phyloP scores from a whole-genome alignment of 2,888 invertebrate genomes.

The Epistrophe grossulariae region DNA sequence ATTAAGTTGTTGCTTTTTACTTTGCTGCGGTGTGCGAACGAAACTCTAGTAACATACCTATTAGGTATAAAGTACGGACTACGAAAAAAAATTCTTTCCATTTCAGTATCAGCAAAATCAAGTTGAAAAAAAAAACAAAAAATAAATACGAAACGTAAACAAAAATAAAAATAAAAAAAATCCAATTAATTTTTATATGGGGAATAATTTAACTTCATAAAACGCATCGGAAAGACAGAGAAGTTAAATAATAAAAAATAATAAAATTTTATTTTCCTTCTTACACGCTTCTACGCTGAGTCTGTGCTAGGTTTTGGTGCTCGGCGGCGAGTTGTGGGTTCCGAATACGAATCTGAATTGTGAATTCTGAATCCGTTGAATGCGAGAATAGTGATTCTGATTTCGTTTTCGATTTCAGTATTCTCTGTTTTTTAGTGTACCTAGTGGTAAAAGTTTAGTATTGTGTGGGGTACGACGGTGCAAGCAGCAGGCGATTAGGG shows the following conservation, averaged over 20 bases:
- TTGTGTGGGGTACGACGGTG: conserved; percentile 58
- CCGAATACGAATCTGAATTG: not conserved
- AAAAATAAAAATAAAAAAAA: conserved; percentile 39
- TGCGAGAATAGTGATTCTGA: conserved; percentile 49
- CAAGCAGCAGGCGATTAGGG: conserved; percentile 63
- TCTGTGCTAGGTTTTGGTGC: conserved; percentile 29
- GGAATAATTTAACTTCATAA: conserved; percentile 18
- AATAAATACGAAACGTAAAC: conserved; percentile 30
- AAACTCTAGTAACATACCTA: not conserved
- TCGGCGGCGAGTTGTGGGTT: not conserved
- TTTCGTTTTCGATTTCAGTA: conserved; percentile 59
- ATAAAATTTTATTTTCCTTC: conserved; percentile 19
- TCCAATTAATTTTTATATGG: conserved; percentile 55
- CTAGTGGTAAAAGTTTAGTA: conserved; percentile 37
- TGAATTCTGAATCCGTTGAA: conserved; percentile 25
- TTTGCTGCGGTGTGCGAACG: conserved; percentile 46
- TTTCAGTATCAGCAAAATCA: conserved; percentile 11
- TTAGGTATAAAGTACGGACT: not conserved
- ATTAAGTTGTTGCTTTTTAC: conserved; percentile 57
- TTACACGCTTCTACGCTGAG: conserved; percentile 45
- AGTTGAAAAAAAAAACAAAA: conserved; percentile 27
- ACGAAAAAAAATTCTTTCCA: not conserved
- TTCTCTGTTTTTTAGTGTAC: not conserved
- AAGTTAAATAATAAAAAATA: conserved; percentile 35
- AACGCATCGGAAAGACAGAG: conserved; percentile 21